These are phyloP conservation scores for Phytoseiulus persimilis DNA, from an alignment of 2,888 invertebrate genomes.

Conservation along the genomic window DNA sequence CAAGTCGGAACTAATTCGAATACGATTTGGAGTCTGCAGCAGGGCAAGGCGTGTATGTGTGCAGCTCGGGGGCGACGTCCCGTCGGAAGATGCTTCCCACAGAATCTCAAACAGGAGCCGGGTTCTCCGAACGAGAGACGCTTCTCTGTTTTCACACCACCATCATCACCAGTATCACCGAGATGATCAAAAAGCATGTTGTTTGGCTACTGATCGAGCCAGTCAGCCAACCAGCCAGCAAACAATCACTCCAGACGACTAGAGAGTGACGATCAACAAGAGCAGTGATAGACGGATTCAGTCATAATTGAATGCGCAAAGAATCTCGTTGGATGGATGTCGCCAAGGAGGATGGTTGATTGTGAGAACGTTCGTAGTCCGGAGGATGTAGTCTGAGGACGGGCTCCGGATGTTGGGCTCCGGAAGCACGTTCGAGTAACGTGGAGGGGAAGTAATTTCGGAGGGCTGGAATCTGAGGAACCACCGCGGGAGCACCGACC, in stretches of 20 bases:
- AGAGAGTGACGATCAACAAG: neutral
- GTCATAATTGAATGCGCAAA: too few relatives aligned
- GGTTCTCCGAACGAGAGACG: neutral
- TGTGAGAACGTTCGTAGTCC: too few relatives aligned
- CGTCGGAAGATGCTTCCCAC: neutral
- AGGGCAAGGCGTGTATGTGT: neutral
- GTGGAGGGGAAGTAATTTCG: too few relatives aligned
- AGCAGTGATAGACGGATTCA: too few relatives aligned
- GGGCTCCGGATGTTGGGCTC: too few relatives aligned
- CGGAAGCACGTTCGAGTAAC: too few relatives aligned
- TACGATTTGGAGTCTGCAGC: conserved; percentile 20
- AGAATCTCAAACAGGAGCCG: neutral
- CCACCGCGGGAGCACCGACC: too few relatives aligned
- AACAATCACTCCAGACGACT: neutral
- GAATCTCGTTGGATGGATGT: too few relatives aligned
- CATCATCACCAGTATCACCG: neutral
- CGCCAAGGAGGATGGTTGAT: too few relatives aligned
- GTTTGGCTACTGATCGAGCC: neutral
- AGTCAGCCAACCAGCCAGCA: neutral
- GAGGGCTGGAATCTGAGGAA: too few relatives aligned
- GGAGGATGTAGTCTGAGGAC: too few relatives aligned
- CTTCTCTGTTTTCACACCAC: neutral
- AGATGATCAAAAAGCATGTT: neutral
- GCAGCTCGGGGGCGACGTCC: neutral
- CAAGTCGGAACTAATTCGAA: conserved; percentile 36